Base-by-base conservation (phyloP, 2,113 vertebrate species). In the Helogale parvula region DNA sequence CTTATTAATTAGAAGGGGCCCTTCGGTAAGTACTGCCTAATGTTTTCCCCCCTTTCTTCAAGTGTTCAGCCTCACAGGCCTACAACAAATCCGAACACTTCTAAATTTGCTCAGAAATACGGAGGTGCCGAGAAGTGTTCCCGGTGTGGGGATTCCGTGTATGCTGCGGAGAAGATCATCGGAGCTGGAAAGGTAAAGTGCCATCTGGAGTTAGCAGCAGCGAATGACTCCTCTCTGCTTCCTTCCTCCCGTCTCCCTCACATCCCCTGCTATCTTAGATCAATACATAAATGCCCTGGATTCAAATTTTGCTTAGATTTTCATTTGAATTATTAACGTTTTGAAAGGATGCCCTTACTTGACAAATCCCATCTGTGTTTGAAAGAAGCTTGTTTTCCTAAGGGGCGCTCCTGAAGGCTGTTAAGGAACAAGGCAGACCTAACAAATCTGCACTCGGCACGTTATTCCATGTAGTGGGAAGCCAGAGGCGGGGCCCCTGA, bases 51-150 rank as follows among this genome's bases (percentile, higher is more conserved):
- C 33, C 21, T 93, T 90, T 94, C 90, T 68, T 16, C 60, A 90
- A 98, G 98, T 83, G 96, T 85, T 79, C 98, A 98, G 86, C 98
- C 98, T 77, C 99, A 99, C 97, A 99, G 98, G 86, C 99, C 99
- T 45, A 99, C 99, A 66, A 99, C 99, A 97, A 99, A 98, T 97
- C 98, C 99, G 95, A 99, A 99, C 98, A 98, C 99, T 17, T 99
- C 99, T 72, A 99, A 99, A 93, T 99, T 99, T 0, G 99, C 99
- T 90, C 99, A 99, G 99, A 99, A 99, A 98, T 99, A 99, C 0
- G 99, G 99, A 19, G 99, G 99, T 3, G 98, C 99, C 7, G 99
- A 99, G 96, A 99, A 99, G 96, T 99, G 99, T 57, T 99, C 99
- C 0, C 98, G 99, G 74, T 99, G 99, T 91, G 99, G 99, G 0